Percentiles rank a stretch among this genome's conserved stretches.
These are phyloP conservation scores for Mus musculus DNA, from an alignment of 2,113 vertebrate species.

Conservation along the genomic window DNA sequence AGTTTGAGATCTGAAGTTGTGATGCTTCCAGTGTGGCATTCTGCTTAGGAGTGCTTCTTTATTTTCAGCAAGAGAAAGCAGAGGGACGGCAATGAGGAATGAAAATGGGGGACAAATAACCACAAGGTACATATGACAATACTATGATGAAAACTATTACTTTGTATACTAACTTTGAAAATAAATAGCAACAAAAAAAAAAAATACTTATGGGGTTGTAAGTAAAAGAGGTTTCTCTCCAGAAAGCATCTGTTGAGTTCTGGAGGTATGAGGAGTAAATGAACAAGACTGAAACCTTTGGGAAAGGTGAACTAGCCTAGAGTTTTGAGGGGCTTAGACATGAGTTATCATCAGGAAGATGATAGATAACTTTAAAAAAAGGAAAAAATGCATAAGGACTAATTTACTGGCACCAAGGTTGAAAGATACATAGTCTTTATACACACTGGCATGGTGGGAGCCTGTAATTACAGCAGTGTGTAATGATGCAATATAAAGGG, in stretches of 20 bases:
- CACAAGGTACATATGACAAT: neutral
- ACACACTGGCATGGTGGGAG: no score
- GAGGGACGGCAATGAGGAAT: neutral
- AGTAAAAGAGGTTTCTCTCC: neutral
- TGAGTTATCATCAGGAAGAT: neutral
- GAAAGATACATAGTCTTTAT: no score
- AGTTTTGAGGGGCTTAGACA: neutral
- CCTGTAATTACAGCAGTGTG: no score
- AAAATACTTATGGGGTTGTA: neutral
- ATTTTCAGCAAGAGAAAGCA: neutral
- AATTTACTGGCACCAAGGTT: no score
- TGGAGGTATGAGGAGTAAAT: neutral
- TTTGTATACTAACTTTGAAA: neutral
- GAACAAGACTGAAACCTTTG: neutral
- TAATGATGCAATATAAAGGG: no score
- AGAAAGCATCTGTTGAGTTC: neutral
- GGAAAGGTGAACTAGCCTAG: neutral
- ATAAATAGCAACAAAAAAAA: neutral
- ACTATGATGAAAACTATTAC: neutral
- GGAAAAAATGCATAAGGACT: no score
- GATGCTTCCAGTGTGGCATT: no score
- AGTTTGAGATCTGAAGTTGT: neutral
- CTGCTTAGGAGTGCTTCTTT: neutral
- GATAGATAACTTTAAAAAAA: no score
- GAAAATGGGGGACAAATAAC: neutral